Evolutionary conservation across 2,888 invertebrate genomes (phyloP).

Genomic region (Phaedon cochleariae): DNA sequence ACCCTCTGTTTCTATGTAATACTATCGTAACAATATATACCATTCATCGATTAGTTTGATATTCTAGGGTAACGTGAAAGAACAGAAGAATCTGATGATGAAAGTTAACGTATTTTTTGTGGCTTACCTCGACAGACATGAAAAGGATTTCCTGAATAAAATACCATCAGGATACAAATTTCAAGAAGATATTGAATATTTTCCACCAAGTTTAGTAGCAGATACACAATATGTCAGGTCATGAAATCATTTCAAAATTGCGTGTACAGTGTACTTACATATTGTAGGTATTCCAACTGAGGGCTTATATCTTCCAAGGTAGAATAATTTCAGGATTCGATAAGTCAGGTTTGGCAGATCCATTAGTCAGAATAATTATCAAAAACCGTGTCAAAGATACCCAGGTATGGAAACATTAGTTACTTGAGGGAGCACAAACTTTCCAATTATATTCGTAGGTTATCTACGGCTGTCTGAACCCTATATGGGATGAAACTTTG

Average conservation of each 20-base stretch:
- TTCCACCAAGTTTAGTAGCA: conserved; percentile 42
- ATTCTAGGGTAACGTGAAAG: conserved; percentile 16
- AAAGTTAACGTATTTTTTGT: conserved; percentile 54
- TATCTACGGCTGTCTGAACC: conserved; percentile 63
- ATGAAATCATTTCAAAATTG: background rate
- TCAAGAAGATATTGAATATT: background rate
- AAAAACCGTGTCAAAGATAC: conserved; percentile 59
- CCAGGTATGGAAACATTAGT: no score
- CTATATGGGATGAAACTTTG: conserved; percentile 70
- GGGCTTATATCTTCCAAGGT: conserved; percentile 74
- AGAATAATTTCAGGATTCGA: conserved; percentile 69
- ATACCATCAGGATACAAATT: conserved; percentile 17
- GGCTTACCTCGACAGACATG: conserved; percentile 53
- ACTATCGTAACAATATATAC: no score
- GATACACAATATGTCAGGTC: conserved; percentile 45
- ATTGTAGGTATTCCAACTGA: conserved; percentile 67
- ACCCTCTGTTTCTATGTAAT: conserved; percentile 43
- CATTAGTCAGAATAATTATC: conserved; percentile 61
- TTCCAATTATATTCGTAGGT: conserved; percentile 27
- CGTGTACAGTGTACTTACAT: no score
- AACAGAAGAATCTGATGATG: conserved; percentile 29
- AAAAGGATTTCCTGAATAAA: background rate
- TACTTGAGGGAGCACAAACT: no score
- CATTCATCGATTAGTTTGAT: no score
- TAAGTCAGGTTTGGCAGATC: conserved; percentile 64